Base-by-base conservation (phyloP, 2,113 vertebrate species). In the Chaetorhynchus papuensis region DNA sequence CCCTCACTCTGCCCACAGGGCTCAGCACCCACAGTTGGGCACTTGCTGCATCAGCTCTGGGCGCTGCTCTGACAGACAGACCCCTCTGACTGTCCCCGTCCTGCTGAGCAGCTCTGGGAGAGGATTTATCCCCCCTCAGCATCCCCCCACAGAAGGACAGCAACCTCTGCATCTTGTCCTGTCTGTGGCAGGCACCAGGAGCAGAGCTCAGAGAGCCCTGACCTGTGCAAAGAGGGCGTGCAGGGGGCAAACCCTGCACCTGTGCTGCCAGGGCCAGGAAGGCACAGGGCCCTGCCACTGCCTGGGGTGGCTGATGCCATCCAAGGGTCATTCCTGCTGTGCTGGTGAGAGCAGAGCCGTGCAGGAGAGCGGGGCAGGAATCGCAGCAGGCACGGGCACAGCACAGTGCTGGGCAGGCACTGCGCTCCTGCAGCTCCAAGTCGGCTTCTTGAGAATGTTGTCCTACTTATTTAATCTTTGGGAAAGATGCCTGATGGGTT, bases 391-490 rank as follows among this genome's bases (percentile, higher is more conserved):
- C 47, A 37, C 61, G 31, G 53, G 57, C 63, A 37, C 2, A 0
- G 39, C 1, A 0, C 42, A 33, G 17, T 3, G 30, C 78, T 49
- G 78, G 68, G 22, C 65, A 8, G 69, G 49, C 50, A 35, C 31
- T 66, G 81, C 11, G 35, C 44, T 39, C 78, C 7, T 1, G 24
- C 19, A 39, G 74, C 53, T 33, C 59, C 63, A 19, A 54, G 80
- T 70, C 69, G 37, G 44, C 84, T 71, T 28, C 81, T 47, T 27
- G 44, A 39, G 77, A 80, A 31, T 17, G 52, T 42, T 80, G 60
- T 50, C 79, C 94, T 90, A 74, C 89, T 94, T 90, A 84, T 84
- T 89, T 66, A 77, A 59, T 90, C 56, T 56, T 78, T 83, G 68
- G 63, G 83, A 90, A 81, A 77, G 60, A 78, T 75, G 79, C 79